Base-by-base conservation (phyloP, 2,888 invertebrate species). In the Aphidius colemani region DNA sequence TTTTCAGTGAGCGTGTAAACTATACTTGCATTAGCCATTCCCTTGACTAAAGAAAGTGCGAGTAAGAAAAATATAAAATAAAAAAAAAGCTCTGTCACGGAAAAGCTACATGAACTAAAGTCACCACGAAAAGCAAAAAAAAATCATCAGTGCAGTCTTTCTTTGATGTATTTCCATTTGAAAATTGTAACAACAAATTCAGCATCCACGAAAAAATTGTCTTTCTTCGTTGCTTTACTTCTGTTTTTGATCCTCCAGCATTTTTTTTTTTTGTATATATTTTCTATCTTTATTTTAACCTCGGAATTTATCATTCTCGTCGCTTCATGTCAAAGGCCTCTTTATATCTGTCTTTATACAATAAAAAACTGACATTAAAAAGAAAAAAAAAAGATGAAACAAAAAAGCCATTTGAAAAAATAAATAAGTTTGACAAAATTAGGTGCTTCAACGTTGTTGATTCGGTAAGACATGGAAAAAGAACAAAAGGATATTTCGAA, bases 141-240 rank as follows among this genome's bases (percentile, higher is more conserved):
- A 40, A 45, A 43, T 18, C 13, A 18, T 18, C 13, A 18, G 13
- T 18, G 13, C 13, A 18, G 13, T 18, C 13, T 18, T 18, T 18
- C 70, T 71, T 70, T 71, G 70, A 70, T 69, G 70, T 68, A 67
- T 71, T 65, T 69, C 61, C 64, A 68, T 71, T 66, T 66, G 62
- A 69, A 71, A 67, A 68, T 66, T 65, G 69, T 66, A 71, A 66
- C 66, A 67, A 65, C 64, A 61, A 65, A 57, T 56, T 51, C 44
- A 65, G 59, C 55, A 55, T 30, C 30, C 30, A 30, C 30, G 5
- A 30, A 0, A 30, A 30, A 30, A 30, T 30, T 30, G 30, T 30
- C 30, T 30, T 30, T 30, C 5, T 30, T 30, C 5, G 1, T 48
- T 45, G 7, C 7, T 46, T 46, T 46, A n/a, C 46, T 44, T 18